These are phyloP conservation scores for Notiomystis cincta DNA, from an alignment of 2,113 vertebrate species.

Conservation along the genomic window DNA sequence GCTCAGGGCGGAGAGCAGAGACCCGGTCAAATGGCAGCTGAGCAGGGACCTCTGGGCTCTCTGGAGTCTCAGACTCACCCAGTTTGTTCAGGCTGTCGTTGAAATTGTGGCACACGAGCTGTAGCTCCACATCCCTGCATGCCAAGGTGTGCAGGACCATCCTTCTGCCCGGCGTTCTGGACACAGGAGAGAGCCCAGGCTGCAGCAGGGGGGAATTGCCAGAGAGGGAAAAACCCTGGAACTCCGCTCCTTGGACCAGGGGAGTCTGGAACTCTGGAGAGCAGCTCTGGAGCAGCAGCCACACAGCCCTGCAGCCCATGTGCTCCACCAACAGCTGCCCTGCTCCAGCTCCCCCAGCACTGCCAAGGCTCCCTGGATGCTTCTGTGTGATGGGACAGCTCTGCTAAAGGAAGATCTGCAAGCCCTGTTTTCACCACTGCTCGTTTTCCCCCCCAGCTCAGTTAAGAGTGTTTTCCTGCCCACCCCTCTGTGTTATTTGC, in stretches of 20 bases:
- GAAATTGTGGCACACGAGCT: not conserved
- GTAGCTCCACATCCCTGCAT: fast-evolving
- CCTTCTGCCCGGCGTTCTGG: not conserved
- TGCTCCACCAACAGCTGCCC: fast-evolving
- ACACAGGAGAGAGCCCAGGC: fast-evolving
- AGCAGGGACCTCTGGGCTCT: fast-evolving
- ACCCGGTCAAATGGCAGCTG: not conserved
- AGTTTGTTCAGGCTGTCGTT: not conserved
- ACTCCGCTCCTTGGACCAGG: not conserved
- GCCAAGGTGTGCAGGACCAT: fast-evolving
- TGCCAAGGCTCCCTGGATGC: not conserved
- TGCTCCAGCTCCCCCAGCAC: not conserved
- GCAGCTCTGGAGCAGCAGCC: fast-evolving
- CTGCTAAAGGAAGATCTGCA: not conserved
- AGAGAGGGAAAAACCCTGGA: not conserved
- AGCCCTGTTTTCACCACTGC: not conserved
- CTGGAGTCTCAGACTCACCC: not conserved
- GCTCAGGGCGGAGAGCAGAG: not conserved
- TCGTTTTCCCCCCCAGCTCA: not conserved
- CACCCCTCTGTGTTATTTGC: not conserved
- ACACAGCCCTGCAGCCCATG: fast-evolving
- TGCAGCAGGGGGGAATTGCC: not conserved
- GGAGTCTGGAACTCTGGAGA: not conserved
- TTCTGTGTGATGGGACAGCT: not conserved
- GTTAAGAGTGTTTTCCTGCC: not conserved